A percentile compares a stretch with the other conserved stretches of the same genome.
Conservation (phyloP, 2,797 vertebrate genomes). For the Hydrolagus colliei region DNA sequence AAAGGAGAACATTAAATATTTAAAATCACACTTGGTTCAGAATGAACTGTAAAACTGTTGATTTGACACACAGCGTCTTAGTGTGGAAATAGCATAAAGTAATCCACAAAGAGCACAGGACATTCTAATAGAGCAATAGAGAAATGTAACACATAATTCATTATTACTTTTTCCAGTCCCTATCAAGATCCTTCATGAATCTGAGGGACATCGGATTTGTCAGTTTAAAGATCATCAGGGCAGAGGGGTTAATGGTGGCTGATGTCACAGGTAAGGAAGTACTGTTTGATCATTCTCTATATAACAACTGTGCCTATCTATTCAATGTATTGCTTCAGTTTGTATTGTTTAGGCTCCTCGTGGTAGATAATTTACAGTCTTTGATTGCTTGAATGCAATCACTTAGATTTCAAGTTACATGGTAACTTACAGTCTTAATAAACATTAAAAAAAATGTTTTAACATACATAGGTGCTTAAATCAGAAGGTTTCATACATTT, state of each 20-base stretch:
- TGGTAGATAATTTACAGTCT: too few relatives aligned
- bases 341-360: not conserved
- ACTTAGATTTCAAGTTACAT: not conserved
- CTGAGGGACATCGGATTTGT: conserved; percentile 91
- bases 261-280: conserved; percentile 86
- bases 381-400: not conserved
- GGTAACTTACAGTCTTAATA: not conserved
- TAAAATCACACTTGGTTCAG: not conserved
- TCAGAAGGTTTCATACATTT: not conserved
- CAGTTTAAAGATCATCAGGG: conserved; percentile 92
- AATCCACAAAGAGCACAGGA: not conserved
- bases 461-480: not conserved
- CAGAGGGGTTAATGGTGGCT: conserved; percentile 92
- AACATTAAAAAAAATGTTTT: not conserved
- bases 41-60: not conserved
- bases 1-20: not conserved
- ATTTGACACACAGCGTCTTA: not conserved
- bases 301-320: conserved; percentile 38
- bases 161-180: conserved; percentile 59
- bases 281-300: conserved; percentile 38
- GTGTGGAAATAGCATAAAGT: not conserved
- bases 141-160: conserved; percentile 14
- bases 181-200: conserved; percentile 76
- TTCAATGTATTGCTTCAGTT: conserved; percentile 38
- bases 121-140: not conserved